These are phyloP conservation scores for Tinea pellionella DNA, from an alignment of 2,888 invertebrate species.

Conservation along the genomic window DNA sequence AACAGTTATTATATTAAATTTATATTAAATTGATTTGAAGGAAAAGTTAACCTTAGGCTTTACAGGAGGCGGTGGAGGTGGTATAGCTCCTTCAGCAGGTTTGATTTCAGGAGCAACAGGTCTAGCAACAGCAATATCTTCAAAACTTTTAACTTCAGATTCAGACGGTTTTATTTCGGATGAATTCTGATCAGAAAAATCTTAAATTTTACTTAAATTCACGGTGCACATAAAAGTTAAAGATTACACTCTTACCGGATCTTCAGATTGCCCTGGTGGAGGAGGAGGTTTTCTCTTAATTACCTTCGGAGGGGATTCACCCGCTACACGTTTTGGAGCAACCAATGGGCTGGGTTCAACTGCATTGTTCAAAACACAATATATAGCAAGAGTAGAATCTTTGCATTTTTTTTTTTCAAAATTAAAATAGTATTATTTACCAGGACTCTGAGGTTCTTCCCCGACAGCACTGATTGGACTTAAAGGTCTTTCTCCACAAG, in stretches of 20 bases:
- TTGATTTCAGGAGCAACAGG: slow-evolving; percentile 56
- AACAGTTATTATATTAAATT: background rate
- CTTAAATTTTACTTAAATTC: no score
- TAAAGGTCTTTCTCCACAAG: slow-evolving; percentile 10
- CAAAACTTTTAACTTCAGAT: slow-evolving; percentile 24
- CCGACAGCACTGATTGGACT: slow-evolving; percentile 15
- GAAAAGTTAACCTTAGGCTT: slow-evolving; percentile 58
- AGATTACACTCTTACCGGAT: slow-evolving; percentile 26
- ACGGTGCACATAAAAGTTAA: no score
- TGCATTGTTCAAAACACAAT: slow-evolving; percentile 20
- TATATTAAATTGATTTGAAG: background rate
- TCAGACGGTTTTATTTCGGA: slow-evolving; percentile 20
- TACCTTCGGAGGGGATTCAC: slow-evolving; percentile 60
- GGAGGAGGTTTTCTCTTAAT: slow-evolving; percentile 53
- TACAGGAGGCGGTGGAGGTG: slow-evolving; percentile 45
- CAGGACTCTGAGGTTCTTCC: slow-evolving; percentile 12
- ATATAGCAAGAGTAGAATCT: background rate
- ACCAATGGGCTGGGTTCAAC: slow-evolving; percentile 49
- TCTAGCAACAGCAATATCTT: slow-evolving; percentile 49
- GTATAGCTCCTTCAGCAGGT: slow-evolving; percentile 54
- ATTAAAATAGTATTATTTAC: background rate
- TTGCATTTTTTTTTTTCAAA: background rate
- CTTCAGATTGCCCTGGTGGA: slow-evolving; percentile 26
- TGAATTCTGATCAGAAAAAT: background rate
- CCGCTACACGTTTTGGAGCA: slow-evolving; percentile 36